Percentiles rank a stretch among this genome's conserved stretches.
phyloP scores from a whole-genome alignment of 1,140 invertebrate species.

The Apis dorsata region DNA sequence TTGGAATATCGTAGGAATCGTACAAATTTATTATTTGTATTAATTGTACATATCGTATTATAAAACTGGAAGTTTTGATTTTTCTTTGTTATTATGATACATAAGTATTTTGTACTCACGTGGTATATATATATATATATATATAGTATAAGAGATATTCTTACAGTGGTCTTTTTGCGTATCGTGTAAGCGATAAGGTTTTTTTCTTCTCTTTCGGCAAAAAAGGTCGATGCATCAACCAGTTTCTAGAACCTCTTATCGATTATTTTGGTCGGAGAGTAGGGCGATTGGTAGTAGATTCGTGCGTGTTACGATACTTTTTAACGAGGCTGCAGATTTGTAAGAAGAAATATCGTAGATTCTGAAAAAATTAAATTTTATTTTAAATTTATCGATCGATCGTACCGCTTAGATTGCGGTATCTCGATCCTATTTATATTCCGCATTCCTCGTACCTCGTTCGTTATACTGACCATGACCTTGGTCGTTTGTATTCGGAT shows the following conservation, averaged over 20 bases:
- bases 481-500: conserved; percentile 40
- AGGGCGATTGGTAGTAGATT: too few relatives aligned
- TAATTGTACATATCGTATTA: too few relatives aligned
- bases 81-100: too few relatives aligned
- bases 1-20: too few relatives aligned
- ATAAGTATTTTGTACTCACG: too few relatives aligned
- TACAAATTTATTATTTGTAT: too few relatives aligned
- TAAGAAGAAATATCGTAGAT: not conserved
- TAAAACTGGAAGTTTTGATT: too few relatives aligned
- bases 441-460: conserved; percentile 35
- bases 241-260: not conserved
- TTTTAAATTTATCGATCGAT: not conserved
- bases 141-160: too few relatives aligned
- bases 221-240: not conserved
- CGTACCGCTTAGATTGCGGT: not conserved
- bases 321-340: too few relatives aligned
- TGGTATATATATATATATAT: too few relatives aligned
- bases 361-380: not conserved
- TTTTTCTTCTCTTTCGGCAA: not conserved
- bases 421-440: conserved; percentile 39
- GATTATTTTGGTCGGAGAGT: not conserved
- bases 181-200: not conserved
- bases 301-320: not conserved
- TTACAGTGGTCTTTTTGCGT: not conserved
- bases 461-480: conserved; percentile 43